Evolutionary conservation across 2,113 vertebrate species (phyloP).

Genomic region (Tauraco erythrolophus): DNA sequence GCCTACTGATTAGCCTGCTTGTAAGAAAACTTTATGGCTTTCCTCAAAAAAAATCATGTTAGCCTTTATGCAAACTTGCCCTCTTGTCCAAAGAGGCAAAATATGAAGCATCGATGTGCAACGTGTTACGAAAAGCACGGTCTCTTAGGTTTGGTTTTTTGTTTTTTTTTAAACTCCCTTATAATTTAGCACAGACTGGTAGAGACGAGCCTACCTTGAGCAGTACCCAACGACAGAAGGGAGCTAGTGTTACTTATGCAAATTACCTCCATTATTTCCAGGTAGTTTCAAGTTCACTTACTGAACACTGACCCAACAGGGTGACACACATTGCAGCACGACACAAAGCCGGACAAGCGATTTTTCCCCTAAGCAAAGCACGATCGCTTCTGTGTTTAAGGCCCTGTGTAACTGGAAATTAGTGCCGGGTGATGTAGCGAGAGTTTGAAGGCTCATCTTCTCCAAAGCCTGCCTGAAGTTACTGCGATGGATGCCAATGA

Average conservation of each 20-base stretch:
- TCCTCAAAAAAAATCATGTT: background rate
- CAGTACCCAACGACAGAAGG: background rate
- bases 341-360: background rate
- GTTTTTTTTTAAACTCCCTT: background rate
- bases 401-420: background rate
- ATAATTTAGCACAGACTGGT: background rate
- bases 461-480: background rate
- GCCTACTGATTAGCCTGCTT: background rate
- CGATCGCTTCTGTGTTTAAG: background rate
- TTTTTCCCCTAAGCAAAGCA: slow-evolving; percentile 11
- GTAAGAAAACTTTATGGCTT: background rate
- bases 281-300: background rate
- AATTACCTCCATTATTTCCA: background rate
- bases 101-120: background rate
- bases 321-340: background rate
- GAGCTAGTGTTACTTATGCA: background rate
- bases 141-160: too few relatives aligned
- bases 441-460: background rate
- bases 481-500: background rate
- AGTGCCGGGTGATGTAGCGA: background rate
- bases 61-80: background rate
- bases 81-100: background rate
- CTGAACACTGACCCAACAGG: background rate
- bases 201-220: background rate
- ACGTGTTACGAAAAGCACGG: background rate